These are phyloP conservation scores for Dermatemys mawii DNA, from an alignment of 2,113 vertebrate genomes.

Conservation along the genomic window DNA sequence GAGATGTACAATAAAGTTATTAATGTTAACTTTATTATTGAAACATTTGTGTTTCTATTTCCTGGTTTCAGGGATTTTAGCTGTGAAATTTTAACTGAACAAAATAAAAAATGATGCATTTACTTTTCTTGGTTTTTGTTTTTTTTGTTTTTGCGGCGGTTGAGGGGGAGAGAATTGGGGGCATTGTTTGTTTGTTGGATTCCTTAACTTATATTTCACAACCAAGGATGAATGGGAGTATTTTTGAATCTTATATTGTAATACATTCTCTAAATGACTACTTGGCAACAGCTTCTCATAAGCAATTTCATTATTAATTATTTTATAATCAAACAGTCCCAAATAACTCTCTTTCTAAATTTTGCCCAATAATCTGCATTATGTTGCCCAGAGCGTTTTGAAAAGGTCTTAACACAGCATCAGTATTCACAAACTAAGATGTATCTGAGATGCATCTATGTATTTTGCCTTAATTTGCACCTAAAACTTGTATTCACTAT, in stretches of 20 bases:
- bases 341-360: background rate
- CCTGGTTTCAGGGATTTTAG: background rate
- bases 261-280: background rate
- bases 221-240: background rate
- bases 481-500: background rate
- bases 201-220: background rate
- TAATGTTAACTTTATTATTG: background rate
- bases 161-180: too few relatives aligned
- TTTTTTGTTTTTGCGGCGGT: too few relatives aligned
- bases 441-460: background rate
- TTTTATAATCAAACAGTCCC: background rate
- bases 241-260: background rate
- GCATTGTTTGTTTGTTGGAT: background rate
- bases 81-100: background rate
- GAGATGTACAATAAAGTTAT: background rate
- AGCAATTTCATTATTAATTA: background rate
- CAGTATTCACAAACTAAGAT: background rate
- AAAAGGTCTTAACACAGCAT: background rate
- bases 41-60: background rate
- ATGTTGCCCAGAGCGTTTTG: background rate
- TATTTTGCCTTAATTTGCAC: background rate
- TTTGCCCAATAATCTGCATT: background rate
- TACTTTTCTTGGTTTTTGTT: background rate
- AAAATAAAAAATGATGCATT: background rate
- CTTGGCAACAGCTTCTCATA: background rate